phyloP scores from a whole-genome alignment of 2,113 vertebrate genomes.

The Zosterops lateralis region DNA sequence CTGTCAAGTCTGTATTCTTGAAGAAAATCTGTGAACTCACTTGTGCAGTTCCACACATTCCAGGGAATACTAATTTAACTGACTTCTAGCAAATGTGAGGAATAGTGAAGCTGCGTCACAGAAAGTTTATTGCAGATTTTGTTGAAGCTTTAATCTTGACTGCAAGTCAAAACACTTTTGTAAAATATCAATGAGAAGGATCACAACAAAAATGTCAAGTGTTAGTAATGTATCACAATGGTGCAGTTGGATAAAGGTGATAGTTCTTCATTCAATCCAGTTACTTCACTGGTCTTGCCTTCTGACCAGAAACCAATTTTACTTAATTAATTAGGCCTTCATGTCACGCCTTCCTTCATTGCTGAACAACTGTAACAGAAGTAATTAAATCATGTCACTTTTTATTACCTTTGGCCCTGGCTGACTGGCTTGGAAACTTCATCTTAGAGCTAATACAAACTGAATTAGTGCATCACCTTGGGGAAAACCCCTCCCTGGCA shows the following conservation, averaged over 20 bases:
- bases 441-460: conserved; percentile 67
- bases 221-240: not conserved
- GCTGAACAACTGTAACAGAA: conserved; percentile 75
- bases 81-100: not conserved
- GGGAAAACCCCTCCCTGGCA: conserved; percentile 63
- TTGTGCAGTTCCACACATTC: not conserved
- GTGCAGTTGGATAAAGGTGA: conserved; percentile 45
- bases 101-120: not conserved
- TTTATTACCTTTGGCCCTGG: conserved; percentile 76
- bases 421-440: conserved; percentile 69
- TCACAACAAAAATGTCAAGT: not conserved
- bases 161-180: not conserved
- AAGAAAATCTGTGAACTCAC: not conserved
- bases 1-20: not conserved
- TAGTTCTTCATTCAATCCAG: conserved; percentile 47
- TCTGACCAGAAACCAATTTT: conserved; percentile 73
- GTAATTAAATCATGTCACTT: conserved; percentile 78
- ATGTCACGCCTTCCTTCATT: conserved; percentile 65
- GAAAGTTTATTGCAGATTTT: conserved; percentile 14
- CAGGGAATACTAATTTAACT: not conserved
- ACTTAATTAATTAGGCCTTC: conserved; percentile 77
- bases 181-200: not conserved
- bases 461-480: conserved; percentile 70
- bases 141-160: conserved; percentile 11
- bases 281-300: conserved; percentile 57